These are phyloP conservation scores for Latheticus oryzae DNA, from an alignment of 2,888 invertebrate genomes.

Conservation along the genomic window DNA sequence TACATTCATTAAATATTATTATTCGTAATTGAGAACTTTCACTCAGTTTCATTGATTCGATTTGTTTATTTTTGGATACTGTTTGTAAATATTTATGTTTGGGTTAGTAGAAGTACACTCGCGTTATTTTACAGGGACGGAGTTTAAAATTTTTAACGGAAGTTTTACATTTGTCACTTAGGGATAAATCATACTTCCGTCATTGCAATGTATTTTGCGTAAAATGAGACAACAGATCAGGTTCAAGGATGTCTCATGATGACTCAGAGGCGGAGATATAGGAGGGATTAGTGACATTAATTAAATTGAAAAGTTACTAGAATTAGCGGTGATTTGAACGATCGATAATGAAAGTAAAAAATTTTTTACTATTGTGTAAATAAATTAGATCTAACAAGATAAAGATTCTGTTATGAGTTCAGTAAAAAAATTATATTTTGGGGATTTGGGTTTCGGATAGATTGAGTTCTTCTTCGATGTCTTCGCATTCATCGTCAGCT, in stretches of 20 bases:
- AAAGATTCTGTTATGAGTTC: too few species aligned
- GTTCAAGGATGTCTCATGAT: constrained; percentile 25
- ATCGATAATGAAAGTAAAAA: too few species aligned
- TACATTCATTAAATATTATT: constrained; percentile 5
- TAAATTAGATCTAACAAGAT: too few species aligned
- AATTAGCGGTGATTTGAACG: too few species aligned
- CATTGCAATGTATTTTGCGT: background rate
- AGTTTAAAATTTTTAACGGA: constrained; percentile 23
- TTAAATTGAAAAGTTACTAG: too few species aligned
- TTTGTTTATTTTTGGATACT: constrained; percentile 9
- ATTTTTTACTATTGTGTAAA: background rate
- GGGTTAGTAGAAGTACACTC: background rate
- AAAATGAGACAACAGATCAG: constrained; percentile 19
- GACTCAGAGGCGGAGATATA: constrained; percentile 26
- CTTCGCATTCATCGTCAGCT: constrained; percentile 67
- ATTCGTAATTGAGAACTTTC: constrained; percentile 7
- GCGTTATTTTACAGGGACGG: background rate
- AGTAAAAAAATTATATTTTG: constrained; percentile 15
- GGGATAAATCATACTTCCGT: constrained; percentile 30
- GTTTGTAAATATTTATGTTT: constrained; percentile 7
- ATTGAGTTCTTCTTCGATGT: constrained; percentile 39
- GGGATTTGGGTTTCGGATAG: constrained; percentile 32
- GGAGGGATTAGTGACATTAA: too few species aligned
- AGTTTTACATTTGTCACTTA: constrained; percentile 15
- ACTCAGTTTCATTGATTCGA: constrained; percentile 14